Conservation (phyloP, 2,797 vertebrate species). For the Synaphobranchus kaupii region DNA sequence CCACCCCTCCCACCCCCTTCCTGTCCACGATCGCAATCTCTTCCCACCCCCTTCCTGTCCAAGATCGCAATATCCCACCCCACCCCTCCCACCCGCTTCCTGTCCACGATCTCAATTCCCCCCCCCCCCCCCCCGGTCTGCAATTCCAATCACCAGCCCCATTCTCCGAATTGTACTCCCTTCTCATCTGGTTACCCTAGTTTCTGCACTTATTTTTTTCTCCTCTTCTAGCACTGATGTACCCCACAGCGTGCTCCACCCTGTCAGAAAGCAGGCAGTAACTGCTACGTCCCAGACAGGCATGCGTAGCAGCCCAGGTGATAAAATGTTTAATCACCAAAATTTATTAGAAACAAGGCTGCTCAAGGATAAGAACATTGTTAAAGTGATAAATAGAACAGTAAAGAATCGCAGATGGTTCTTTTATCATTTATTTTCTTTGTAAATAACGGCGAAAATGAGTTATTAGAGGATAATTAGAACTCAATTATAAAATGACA, state of each 20-base stretch:
- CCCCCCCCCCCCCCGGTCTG: too few relatives aligned
- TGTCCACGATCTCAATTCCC: too few relatives aligned
- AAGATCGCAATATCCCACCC: too few relatives aligned
- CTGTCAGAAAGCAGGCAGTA: background rate
- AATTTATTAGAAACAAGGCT: constrained; percentile 22
- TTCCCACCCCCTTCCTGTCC: too few relatives aligned
- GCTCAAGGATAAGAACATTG: constrained; percentile 36
- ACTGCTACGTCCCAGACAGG: background rate
- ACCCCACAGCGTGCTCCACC: background rate
- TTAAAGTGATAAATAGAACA: constrained; percentile 43
- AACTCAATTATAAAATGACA: constrained; percentile 40
- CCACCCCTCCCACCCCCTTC: too few relatives aligned
- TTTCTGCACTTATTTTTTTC: background rate
- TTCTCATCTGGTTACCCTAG: constrained; percentile 34
- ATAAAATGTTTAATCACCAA: constrained; percentile 20
- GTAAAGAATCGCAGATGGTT: constrained; percentile 38
- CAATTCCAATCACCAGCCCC: too few relatives aligned
- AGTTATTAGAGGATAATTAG: constrained; percentile 44
- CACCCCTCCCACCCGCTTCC: too few relatives aligned
- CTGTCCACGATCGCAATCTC: too few relatives aligned
- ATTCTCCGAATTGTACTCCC: too few relatives aligned
- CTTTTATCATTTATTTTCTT: constrained; percentile 45
- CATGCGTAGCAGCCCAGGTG: constrained; percentile 12
- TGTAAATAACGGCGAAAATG: constrained; percentile 47
- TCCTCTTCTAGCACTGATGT: background rate